Evolutionary conservation across 2,113 vertebrate genomes (phyloP).

Genomic region (Protobothrops flavoviridis): DNA sequence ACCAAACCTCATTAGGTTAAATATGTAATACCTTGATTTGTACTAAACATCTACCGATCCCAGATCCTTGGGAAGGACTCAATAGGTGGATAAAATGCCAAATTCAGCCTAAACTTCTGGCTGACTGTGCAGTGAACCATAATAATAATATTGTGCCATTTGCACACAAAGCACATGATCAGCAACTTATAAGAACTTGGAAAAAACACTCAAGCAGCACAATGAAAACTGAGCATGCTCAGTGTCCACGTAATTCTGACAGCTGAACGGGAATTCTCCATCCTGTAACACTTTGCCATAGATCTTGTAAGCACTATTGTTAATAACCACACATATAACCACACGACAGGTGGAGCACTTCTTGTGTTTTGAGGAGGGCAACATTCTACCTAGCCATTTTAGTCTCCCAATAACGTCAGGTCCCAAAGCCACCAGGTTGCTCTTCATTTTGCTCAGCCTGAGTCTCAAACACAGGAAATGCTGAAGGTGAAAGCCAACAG

Average conservation of each 20-base stretch:
- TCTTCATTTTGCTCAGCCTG: not conserved
- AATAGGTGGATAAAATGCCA: not conserved
- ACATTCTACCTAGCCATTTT: not conserved
- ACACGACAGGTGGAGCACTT: not conserved
- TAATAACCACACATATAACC: not conserved
- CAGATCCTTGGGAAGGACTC: not conserved
- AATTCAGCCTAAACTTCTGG: not conserved
- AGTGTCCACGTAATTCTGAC: not conserved
- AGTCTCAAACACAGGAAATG: not conserved
- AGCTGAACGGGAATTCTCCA: not conserved
- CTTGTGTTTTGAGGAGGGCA: not conserved
- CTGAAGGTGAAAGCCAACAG: not conserved
- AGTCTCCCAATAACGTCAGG: no score
- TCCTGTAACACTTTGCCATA: no score
- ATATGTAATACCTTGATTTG: not conserved
- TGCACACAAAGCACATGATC: not conserved
- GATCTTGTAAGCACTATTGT: not conserved
- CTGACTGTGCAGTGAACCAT: not conserved
- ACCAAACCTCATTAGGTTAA: not conserved
- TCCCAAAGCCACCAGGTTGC: not conserved
- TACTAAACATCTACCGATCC: not conserved
- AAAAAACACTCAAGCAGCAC: not conserved
- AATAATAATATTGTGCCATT: not conserved
- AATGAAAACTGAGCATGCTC: not conserved
- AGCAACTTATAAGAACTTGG: not conserved